Evolutionary conservation across 1,140 invertebrate genomes (phyloP), one percentile per base, ranked within the genome.

Genomic region (Holcopasites calliopsidis): DNA sequence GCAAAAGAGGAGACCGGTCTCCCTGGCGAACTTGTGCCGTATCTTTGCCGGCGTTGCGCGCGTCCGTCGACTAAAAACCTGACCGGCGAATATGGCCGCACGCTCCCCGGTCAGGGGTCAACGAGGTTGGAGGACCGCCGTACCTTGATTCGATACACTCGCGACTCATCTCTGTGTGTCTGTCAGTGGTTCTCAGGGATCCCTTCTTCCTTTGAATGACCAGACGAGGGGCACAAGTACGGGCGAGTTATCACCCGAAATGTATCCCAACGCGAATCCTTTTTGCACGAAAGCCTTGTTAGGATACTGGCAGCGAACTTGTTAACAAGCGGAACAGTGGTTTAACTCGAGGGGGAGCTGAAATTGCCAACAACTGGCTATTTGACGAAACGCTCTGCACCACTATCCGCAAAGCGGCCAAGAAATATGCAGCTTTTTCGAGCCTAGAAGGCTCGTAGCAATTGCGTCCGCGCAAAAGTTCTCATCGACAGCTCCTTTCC

Each of bases 21-120:
- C 50, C 3, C 50, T n/a, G 61, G 47, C 38, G 70, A 66, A 75
- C 65, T 75, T 76, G 77, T 75, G 79, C 75, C 42, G 83, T 80
- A 85, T 86, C 80, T 76, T 85, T 79, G 68, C 83, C 35, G 64
- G 49, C 52, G 26, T 64, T 42, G 21, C 60, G 31, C 50, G 78
- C 84, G 76, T 77, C 81, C 76, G 82, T 81, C 40, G 68, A 11
- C 79, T 81, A 79, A 75, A 79, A 83, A 85, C 76, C 78, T 68
- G 60, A 73, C 69, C 76, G 31, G 60, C 64, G 47, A 71, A 78
- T 78, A 49, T 73, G 81, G 54, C 58, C 64, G 71, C 73, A 76
- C 71, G 76, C 77, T 78, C 69, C 80, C 77, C 76, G 76, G 83
- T 83, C 82, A 83, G 73, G 76, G 84, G 84, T 85, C 83, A 85